Conservation (phyloP, 2,797 vertebrate genomes). For the Meriones psammophilus region DNA sequence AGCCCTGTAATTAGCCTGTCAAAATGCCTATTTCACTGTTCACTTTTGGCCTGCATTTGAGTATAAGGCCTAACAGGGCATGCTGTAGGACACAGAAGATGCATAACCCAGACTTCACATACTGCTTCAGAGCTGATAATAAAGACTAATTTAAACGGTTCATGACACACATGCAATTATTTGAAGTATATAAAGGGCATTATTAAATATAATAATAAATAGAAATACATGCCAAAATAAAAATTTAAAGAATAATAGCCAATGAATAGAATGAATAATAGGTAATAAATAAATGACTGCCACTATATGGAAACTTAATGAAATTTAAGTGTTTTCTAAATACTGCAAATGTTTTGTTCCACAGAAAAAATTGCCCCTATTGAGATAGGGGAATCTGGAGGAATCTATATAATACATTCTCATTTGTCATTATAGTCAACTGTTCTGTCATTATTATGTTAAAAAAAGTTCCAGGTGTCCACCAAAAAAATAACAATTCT, state of each 20-base stretch:
- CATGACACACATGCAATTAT: neutral
- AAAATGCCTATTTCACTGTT: neutral
- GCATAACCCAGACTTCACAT: neutral
- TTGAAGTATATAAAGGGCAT: neutral
- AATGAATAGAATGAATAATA: neutral
- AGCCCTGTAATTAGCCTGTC: slow-evolving; percentile 51
- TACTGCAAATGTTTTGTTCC: neutral
- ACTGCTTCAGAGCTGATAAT: neutral
- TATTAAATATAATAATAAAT: neutral
- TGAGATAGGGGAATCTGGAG: neutral
- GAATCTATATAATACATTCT: slow-evolving; percentile 14
- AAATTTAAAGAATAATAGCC: neutral
- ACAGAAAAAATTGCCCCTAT: neutral
- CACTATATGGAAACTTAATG: slow-evolving; percentile 31
- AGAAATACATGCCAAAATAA: neutral
- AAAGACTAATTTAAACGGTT: neutral
- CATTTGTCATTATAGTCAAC: slow-evolving; percentile 17
- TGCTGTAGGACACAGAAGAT: neutral
- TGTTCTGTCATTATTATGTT: neutral
- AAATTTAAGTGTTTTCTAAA: slow-evolving; percentile 27
- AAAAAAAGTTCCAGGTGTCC: neutral
- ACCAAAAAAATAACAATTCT: slow-evolving; percentile 58
- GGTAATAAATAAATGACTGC: neutral
- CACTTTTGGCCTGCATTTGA: slow-evolving; percentile 32
- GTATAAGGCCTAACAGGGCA: neutral